Evolutionary conservation across 37 sponge, comb jelly and placozoan species (phyloP), one percentile per base, ranked within the genome.

Genomic region (Agelas oroides): DNA sequence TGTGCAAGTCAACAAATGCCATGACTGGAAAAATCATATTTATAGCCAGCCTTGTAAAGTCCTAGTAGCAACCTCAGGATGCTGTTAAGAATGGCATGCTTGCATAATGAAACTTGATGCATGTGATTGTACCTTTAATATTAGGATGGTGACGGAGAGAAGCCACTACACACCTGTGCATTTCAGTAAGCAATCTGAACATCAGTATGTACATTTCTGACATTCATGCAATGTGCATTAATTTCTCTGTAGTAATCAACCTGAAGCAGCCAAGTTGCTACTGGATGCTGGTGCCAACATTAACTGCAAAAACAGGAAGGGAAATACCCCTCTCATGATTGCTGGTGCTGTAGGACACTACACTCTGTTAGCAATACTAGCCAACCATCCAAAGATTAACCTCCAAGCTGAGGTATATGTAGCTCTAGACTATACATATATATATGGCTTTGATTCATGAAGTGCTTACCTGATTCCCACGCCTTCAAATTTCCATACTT

Each of bases 261-360:
- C 82, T 0, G 88, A 89, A 23, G 39, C 58, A 17, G 88, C 86
- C 23, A 33, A 64, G 25, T 30, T 94, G 59, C 71, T 94, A 66
- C 33, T 86, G 5, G 62, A 58, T 23, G 64, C 67, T 65, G 88
- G 85, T 23, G 90, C 80, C 12, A 75, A 94, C 55, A 68, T 86
- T 15, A 90, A 90, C 62, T 71, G 73, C 24, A 79, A 59, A 33
- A 90, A 94, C 70, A 63, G 46, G 54, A 77, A 73, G 23, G 81
- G 82, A 0, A 66, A 24, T 53, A 81, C 83, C 32, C 70, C 89
- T 17, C 66, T 88, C 62, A 52, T 81, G 41, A 77, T 88, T 16
- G 80, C 89, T 14, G 65, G 65, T n/a, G 77, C 77, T 27, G 61
- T 73, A 41, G 77, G 80, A 19, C 54, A 76, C 53, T 24, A 28